Conservation (phyloP, 2,888 invertebrate species). For the Rapana venosa region DNA sequence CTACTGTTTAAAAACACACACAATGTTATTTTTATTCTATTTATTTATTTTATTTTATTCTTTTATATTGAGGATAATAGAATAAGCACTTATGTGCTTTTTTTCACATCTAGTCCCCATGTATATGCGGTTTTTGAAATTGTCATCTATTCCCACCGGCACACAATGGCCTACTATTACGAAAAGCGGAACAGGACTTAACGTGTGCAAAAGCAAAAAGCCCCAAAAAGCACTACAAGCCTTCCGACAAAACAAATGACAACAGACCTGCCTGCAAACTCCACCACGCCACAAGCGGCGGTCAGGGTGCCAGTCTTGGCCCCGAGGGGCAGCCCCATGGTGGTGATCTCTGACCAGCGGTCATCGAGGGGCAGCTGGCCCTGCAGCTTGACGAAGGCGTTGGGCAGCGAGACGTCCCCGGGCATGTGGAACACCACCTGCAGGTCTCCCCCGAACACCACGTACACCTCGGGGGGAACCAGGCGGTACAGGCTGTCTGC, state of each 20-base stretch:
- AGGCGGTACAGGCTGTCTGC: constrained; percentile 64
- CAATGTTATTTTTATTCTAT: not conserved
- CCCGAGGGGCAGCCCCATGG: constrained; percentile 52
- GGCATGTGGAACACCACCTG: constrained; percentile 66
- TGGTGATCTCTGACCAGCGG: constrained; percentile 61
- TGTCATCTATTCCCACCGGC: too few species aligned
- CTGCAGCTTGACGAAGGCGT: constrained; percentile 67
- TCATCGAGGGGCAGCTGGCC: constrained; percentile 36
- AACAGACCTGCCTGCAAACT: constrained; percentile 62
- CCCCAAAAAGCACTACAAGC: too few species aligned
- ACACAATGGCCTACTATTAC: too few species aligned
- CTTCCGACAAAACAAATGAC: too few species aligned
- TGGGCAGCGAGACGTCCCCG: constrained; percentile 62
- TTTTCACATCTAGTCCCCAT: too few species aligned
- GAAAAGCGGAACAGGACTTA: too few species aligned
- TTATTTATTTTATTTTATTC: too few species aligned
- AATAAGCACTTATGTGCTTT: too few species aligned
- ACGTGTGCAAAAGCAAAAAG: too few species aligned
- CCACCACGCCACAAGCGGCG: constrained; percentile 70
- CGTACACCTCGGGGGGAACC: constrained; percentile 61
- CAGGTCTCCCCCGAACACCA: constrained; percentile 70
- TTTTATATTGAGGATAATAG: too few species aligned
- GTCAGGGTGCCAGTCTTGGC: constrained; percentile 58
- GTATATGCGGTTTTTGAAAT: too few species aligned
- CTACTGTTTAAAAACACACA: not conserved